A percentile compares a stretch with the other conserved stretches of the same genome.
Conservation (phyloP, 2,113 vertebrate species). For the Eubucco bourcierii region DNA sequence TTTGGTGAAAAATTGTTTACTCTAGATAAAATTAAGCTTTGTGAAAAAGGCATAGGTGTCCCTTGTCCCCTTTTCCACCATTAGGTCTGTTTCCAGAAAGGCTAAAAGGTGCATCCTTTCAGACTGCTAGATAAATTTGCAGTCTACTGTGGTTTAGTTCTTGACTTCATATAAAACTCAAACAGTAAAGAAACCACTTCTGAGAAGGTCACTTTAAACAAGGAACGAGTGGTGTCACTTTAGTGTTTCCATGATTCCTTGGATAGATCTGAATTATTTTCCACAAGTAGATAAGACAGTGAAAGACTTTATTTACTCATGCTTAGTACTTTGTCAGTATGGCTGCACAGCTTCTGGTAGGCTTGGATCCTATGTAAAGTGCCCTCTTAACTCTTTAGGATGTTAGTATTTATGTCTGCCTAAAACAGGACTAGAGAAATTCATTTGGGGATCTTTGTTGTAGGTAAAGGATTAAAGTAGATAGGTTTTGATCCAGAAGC, state of each 20-base stretch:
- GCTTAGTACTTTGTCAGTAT: neutral
- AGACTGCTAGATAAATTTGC: neutral
- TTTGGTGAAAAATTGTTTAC: neutral
- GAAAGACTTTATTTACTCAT: neutral
- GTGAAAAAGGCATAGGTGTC: neutral
- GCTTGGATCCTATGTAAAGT: neutral
- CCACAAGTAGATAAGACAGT: neutral
- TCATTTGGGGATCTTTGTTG: neutral
- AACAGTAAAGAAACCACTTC: neutral
- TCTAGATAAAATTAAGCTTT: neutral
- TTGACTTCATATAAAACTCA: neutral
- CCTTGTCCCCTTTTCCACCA: neutral
- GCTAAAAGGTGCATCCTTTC: neutral
- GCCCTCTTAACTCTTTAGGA: accelerated
- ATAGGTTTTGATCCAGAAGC: neutral
- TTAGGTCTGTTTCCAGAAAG: neutral
- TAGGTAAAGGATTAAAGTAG: neutral
- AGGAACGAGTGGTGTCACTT: neutral
- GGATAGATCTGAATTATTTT: neutral
- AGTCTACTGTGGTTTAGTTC: neutral
- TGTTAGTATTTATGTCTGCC: neutral
- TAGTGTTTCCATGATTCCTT: neutral
- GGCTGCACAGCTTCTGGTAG: neutral
- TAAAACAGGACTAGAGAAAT: neutral
- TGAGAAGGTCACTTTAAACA: neutral